Conservation (phyloP, 2,888 invertebrate species). For the Gisinianus flammeolus region DNA sequence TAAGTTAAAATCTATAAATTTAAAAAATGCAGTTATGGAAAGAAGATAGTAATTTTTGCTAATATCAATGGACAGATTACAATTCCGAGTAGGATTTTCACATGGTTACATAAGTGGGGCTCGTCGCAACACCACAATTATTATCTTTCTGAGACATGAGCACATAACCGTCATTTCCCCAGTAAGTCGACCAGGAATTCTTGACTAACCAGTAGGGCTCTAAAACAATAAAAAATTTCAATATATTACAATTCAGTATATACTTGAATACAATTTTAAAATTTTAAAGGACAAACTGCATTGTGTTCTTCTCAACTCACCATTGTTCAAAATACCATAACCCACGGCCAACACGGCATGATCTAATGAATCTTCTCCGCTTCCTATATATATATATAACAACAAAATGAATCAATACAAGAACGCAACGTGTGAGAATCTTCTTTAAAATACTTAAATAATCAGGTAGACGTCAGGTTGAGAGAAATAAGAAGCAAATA, state of each 20-base stretch:
- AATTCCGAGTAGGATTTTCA: too few species aligned
- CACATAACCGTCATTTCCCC: slow-evolving; percentile 84
- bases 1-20: too few species aligned
- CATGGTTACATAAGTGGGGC: slow-evolving; percentile 77
- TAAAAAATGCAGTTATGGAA: too few species aligned
- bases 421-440: background rate
- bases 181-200: slow-evolving; percentile 96
- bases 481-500: background rate
- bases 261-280: too few species aligned
- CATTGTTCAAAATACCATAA: slow-evolving; percentile 80
- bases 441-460: background rate
- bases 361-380: slow-evolving; percentile 78
- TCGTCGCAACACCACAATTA: slow-evolving; percentile 89
- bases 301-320: background rate
- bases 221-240: background rate
- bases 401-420: too few species aligned
- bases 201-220: slow-evolving; percentile 91
- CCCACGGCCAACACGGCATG: slow-evolving; percentile 94
- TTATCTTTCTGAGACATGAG: slow-evolving; percentile 88
- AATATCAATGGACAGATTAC: too few species aligned
- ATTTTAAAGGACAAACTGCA: background rate
- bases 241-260: background rate
- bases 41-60: too few species aligned
- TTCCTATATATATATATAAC: slow-evolving; percentile 65
- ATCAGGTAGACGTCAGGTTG: background rate